Base-by-base conservation (phyloP, 2,888 invertebrate species). In the Dicranocentrus wangi region DNA sequence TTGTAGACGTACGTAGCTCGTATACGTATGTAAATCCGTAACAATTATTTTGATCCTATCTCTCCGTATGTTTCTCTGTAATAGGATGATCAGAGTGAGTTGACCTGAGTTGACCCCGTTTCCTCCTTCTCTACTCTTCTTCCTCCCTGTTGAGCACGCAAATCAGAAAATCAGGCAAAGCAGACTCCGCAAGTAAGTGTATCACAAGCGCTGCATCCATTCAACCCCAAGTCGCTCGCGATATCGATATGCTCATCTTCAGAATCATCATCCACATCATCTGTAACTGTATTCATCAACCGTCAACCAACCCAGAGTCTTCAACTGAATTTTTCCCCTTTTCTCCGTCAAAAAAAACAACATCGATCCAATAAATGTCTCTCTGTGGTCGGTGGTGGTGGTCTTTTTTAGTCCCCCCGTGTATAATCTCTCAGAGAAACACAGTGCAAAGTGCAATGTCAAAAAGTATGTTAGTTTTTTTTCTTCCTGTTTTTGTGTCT, bases 121-220 rank as follows among this genome's bases (percentile, higher is more conserved):
- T 73, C 81, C 81, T 81, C 81, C 75, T 70, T 81, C 73, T 73
- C 75, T 76, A 69, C 75, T 75, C 70, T 70, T 81, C 76, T 76
- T 70, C 61, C 82, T 78, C 71, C 68, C 72, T 72, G 61, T 68
- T 73, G 77, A 69, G 63, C 70, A 70, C 61, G n/a, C 63, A 51
- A 7, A 3, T 7, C 61, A 76, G 69, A 76, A 76, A 58, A 60
- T 28, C 60, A 76, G 51, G 69, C 76, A 60, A 27, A 60, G 60
- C 69, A 68, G 60, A 68, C 60, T 76, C 68, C 61, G 19, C 76
- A 76, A 76, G 76, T 75, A 66, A 66, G 75, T 75, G 66, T 75
- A 27, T 58, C 21, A 65, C 66, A 73, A 61, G 39, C 73, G 73
- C 73, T 73, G 63, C 28, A 73, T 65, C 55, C 42, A 66, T 21